Evolutionary conservation across 2,113 vertebrate species (phyloP), one percentile per base, ranked within the genome.

Genomic region (Scomber colias): DNA sequence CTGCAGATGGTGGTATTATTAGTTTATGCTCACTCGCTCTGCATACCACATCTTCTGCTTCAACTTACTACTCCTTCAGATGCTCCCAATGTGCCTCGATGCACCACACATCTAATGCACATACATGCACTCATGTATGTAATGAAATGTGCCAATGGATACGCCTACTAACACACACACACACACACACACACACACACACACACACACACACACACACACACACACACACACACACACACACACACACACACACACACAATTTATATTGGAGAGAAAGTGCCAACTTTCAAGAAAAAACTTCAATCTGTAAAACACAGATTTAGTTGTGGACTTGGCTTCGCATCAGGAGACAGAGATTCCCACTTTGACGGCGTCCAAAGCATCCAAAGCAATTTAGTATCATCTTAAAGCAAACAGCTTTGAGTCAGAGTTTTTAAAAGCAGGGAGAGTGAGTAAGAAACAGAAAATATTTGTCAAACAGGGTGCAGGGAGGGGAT

Each of bases 1-100:
- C 78, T 73, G 85, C 45, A 30, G 53, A 82, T 83, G 76, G 79
- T 80, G 71, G 15, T 91, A 88, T 91, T 90, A 87, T 90, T 90
- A 90, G 85, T 82, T 82, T 66, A 82, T 64, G 71, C 80, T 79
- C 12, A 11, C 77, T 82, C 12, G 66, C 73, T 69, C 62, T 69
- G 71, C 65, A 57, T 66, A 66, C 80, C 44, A 64, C 78, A 75
- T 86, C 73, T 81, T 72, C 66, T 83, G 82, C 84, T 61, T 90
- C 71, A 57, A 77, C 77, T 83, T 75, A 64, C 80, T 72, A 77
- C 80, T 80, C 87, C 88, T 81, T 90, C 87, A 80, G 83, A 89
- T 88, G 76, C 85, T 87, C 75, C 68, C 74, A 70, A 65, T 60
- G 80, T 50, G 81, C 77, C 67, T 81, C 21, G 12, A 60, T 16